Evolutionary conservation across 2,113 vertebrate genomes (phyloP).

Genomic region (Phalacrocorax carbo): DNA sequence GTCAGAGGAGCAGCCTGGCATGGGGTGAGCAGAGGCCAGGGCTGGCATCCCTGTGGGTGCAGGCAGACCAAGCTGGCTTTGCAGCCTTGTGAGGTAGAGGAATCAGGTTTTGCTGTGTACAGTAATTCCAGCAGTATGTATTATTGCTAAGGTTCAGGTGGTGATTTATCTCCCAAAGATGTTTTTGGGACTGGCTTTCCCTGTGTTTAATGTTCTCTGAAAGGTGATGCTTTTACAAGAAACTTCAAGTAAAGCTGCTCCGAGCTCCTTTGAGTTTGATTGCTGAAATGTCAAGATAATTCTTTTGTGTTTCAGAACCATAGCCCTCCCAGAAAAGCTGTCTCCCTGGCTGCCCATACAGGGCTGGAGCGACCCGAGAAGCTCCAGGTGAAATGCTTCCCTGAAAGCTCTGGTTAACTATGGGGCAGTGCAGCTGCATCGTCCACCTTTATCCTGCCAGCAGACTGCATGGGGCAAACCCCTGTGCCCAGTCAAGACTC

Average conservation of each 20-base stretch:
- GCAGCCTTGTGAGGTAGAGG: background rate
- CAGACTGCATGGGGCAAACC: accelerated
- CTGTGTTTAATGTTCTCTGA: background rate
- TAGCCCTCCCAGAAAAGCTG: background rate
- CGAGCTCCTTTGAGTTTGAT: no score
- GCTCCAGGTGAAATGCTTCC: accelerated
- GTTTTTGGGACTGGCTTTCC: background rate
- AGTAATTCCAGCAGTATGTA: background rate
- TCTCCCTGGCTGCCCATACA: background rate
- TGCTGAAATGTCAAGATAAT: background rate
- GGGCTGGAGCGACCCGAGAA: background rate
- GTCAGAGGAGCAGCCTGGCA: background rate
- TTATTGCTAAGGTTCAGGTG: background rate
- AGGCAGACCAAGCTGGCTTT: background rate
- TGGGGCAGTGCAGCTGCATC: background rate
- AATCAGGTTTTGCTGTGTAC: background rate
- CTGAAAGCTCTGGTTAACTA: background rate
- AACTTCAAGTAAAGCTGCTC: background rate
- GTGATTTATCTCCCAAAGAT: background rate
- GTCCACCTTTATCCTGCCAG: background rate
- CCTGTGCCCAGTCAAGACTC: background rate
- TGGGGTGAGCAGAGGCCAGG: background rate
- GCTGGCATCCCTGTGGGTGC: accelerated
- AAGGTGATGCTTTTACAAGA: background rate
- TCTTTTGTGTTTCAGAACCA: background rate